Base-by-base conservation (phyloP, 64 coral and sea anemone species). In the Pocillopora verrucosa region DNA sequence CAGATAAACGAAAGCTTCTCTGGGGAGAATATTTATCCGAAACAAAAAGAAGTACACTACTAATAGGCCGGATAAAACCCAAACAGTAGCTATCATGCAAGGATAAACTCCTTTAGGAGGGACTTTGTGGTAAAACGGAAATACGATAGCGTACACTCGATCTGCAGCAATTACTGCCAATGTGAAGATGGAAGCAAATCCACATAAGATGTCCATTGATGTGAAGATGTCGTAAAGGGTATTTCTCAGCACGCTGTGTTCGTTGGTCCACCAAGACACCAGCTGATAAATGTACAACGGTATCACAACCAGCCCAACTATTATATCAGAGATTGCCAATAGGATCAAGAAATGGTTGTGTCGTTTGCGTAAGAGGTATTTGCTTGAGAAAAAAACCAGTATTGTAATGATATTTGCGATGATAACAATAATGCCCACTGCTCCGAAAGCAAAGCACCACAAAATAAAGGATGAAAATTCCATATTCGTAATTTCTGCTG, bases 181-280 rank as follows among this genome's bases (percentile, higher is more conserved):
- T 26, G 93, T 94, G n/a, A 94, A 94, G 65, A 94, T 89, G 56
- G 93, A 94, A 9, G 93, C 88, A 74, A 91, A 94, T 6, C 93
- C 93, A 22, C 88, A 91, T 2, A 89, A 83, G 38, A 94, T 94
- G 73, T 94, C 93, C 15, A 91, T 75, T 34, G 88, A 88, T 14
- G 74, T 94, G 73, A 87, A 67, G 13, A 34, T 90, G 16, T 94
- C 82, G 36, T 62, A 90, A 22, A 70, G 58, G 11, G 62, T 36
- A 64, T 87, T 87, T 61, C 59, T 10, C 13, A 94, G 67, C 20
- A 87, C 74, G 36, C 80, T 73, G 60, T 59, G 76, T 1, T 36
- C 34, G 61, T 83, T 51, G 10, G 36, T 34, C 80, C 80, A 83
- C 80, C 80, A 83, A 12, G 80, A 83, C 45, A 83, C 45, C 60